Evolutionary conservation across 2,888 invertebrate genomes (phyloP).

Genomic region (Tridacna crocea): DNA sequence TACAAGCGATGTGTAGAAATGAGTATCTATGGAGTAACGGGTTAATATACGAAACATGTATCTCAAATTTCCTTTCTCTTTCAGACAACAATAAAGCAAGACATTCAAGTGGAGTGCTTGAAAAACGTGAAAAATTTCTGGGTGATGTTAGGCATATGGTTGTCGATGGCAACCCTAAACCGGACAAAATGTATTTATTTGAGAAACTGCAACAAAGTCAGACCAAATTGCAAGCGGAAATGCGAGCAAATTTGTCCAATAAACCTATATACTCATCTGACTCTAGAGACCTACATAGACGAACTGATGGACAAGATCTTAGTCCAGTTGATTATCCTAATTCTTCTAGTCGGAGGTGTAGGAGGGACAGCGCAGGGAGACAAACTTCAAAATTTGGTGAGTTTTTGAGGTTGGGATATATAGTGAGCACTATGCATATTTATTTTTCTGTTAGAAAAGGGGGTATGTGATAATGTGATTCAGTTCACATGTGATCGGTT

Average conservation of each 20-base stretch:
- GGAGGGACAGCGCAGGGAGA: constrained; percentile 68
- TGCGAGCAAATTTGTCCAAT: constrained; percentile 49
- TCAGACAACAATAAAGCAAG: constrained; percentile 58
- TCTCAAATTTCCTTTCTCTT: background rate
- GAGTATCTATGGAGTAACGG: too few relatives aligned
- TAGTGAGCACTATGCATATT: too few relatives aligned
- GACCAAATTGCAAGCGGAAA: constrained; percentile 61
- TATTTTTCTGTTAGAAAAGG: background rate
- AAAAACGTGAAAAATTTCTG: constrained; percentile 63
- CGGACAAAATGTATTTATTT: constrained; percentile 72
- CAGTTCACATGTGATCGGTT: background rate
- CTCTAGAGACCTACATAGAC: constrained; percentile 43
- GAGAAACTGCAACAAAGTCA: constrained; percentile 72
- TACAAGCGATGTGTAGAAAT: too few relatives aligned
- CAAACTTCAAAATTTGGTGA: constrained; percentile 66
- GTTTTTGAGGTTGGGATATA: constrained; percentile 41
- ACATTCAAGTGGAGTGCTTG: constrained; percentile 59
- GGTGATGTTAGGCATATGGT: constrained; percentile 61
- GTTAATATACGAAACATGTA: too few relatives aligned
- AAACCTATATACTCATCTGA: constrained; percentile 48
- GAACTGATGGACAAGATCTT: constrained; percentile 39
- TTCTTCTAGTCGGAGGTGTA: constrained; percentile 61
- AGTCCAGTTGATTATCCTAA: constrained; percentile 50
- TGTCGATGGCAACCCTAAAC: constrained; percentile 66
- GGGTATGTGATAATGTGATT: constrained; percentile 3